Evolutionary conservation across 2,888 invertebrate genomes (phyloP).

Genomic region (Pristionchus mayeri): DNA sequence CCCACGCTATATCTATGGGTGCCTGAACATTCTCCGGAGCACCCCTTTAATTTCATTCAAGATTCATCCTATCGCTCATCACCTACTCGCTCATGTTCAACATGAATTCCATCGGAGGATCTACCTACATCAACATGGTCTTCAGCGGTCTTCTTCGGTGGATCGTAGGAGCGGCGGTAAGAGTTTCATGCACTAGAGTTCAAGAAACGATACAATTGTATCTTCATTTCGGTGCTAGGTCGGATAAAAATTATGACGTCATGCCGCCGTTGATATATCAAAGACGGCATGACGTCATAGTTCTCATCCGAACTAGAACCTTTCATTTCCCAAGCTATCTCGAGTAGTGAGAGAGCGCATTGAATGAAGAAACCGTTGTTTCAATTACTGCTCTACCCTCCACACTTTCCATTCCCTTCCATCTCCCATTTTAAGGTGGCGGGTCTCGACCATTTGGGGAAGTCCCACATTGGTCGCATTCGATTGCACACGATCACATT

Average conservation of each 20-base stretch:
- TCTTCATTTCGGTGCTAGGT: too few relatives aligned
- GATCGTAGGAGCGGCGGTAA: constrained; percentile 59
- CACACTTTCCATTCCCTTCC: too few relatives aligned
- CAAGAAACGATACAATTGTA: too few relatives aligned
- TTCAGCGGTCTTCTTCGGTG: constrained; percentile 69
- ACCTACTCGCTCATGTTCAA: constrained; percentile 72
- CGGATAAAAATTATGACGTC: too few relatives aligned
- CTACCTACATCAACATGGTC: constrained; percentile 65
- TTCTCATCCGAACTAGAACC: too few relatives aligned
- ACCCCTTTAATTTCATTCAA: background rate
- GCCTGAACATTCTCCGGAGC: too few relatives aligned
- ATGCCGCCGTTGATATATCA: too few relatives aligned
- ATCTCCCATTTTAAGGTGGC: constrained; percentile 53
- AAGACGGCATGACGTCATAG: too few relatives aligned
- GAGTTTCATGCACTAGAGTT: background rate
- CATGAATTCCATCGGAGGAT: constrained; percentile 61
- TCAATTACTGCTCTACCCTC: too few relatives aligned
- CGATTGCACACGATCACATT: constrained; percentile 63
- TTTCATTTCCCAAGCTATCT: too few relatives aligned
- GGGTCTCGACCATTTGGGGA: constrained; percentile 60
- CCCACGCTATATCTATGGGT: background rate
- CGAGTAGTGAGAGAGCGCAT: too few relatives aligned
- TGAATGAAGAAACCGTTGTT: too few relatives aligned
- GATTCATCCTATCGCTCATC: constrained; percentile 65
- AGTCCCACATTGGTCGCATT: constrained; percentile 57